phyloP scores from a whole-genome alignment of 30 jellyfish, hydroid and myxozoan species.

The Nemopilema nomurai region DNA sequence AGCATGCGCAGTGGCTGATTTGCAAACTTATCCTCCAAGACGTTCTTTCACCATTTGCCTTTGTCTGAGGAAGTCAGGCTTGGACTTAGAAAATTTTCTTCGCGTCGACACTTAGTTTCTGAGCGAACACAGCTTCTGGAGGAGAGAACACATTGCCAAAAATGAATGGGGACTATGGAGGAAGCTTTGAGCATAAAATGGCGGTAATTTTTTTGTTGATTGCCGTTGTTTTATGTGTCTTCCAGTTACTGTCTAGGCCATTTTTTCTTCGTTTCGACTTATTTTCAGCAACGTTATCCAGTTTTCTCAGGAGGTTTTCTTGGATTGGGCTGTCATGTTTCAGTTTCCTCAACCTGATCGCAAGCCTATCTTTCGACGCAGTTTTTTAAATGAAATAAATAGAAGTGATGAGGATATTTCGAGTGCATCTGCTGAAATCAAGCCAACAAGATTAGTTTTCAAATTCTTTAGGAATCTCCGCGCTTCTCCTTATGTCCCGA shows the following conservation, averaged over 20 bases:
- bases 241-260: slow-evolving; percentile 17
- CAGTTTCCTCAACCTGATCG: background rate
- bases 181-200: slow-evolving; percentile 13
- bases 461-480: background rate
- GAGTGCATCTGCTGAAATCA: background rate
- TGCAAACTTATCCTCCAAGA: slow-evolving; percentile 31
- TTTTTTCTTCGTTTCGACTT: slow-evolving; percentile 10
- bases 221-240: background rate
- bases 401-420: background rate
- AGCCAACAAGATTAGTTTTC: background rate
- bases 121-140: slow-evolving; percentile 9
- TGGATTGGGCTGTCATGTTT: background rate
- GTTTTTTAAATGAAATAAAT: background rate
- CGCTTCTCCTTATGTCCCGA: background rate
- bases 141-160: background rate
- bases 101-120: slow-evolving; percentile 65
- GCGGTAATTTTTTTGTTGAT: slow-evolving; percentile 7
- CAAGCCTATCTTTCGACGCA: background rate
- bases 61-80: slow-evolving; percentile 46
- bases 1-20: slow-evolving; percentile 62
- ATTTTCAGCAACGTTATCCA: background rate
- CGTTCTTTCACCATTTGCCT: slow-evolving; percentile 19
- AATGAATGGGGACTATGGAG: slow-evolving; percentile 43
- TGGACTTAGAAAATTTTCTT: slow-evolving; percentile 67
- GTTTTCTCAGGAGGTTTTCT: background rate